Evolutionary conservation across 1,140 invertebrate species (phyloP).

Genomic region (Elymnias hypermnestra): DNA sequence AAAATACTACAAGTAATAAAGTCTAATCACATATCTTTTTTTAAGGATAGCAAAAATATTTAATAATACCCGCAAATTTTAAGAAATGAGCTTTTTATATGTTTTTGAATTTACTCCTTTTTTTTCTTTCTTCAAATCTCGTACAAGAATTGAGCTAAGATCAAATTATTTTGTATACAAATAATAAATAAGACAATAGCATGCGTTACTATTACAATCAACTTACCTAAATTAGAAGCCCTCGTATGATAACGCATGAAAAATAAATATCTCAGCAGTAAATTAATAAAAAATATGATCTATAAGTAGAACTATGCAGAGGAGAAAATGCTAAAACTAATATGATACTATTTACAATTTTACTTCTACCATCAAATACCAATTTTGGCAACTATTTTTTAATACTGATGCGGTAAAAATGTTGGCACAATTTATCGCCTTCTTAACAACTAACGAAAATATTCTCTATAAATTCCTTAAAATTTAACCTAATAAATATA

Average conservation of each 20-base stretch:
- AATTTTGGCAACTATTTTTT: constrained; percentile 71
- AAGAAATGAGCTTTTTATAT: too few species aligned
- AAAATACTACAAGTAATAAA: too few species aligned
- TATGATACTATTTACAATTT: constrained; percentile 58
- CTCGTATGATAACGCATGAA: constrained; percentile 72
- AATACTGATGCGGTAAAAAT: constrained; percentile 77
- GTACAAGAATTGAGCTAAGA: too few species aligned
- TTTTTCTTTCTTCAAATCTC: too few species aligned
- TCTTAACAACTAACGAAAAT: constrained; percentile 58
- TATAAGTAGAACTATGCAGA: constrained; percentile 31
- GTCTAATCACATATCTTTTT: too few species aligned
- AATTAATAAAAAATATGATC: constrained; percentile 36
- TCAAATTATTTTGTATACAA: too few species aligned
- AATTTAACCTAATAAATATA: constrained; percentile 46
- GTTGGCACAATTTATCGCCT: constrained; percentile 68
- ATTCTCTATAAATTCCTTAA: constrained; percentile 64
- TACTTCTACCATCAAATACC: constrained; percentile 43
- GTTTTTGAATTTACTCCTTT: too few species aligned
- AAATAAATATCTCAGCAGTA: constrained; percentile 66
- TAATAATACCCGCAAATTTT: too few species aligned
- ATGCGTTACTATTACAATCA: constrained; percentile 27
- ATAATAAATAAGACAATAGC: too few species aligned
- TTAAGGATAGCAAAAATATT: too few species aligned
- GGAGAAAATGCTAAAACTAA: constrained; percentile 36
- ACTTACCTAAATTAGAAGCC: constrained; percentile 69